phyloP scores from a whole-genome alignment of 2,888 invertebrate genomes.

The Andrena fulva region DNA sequence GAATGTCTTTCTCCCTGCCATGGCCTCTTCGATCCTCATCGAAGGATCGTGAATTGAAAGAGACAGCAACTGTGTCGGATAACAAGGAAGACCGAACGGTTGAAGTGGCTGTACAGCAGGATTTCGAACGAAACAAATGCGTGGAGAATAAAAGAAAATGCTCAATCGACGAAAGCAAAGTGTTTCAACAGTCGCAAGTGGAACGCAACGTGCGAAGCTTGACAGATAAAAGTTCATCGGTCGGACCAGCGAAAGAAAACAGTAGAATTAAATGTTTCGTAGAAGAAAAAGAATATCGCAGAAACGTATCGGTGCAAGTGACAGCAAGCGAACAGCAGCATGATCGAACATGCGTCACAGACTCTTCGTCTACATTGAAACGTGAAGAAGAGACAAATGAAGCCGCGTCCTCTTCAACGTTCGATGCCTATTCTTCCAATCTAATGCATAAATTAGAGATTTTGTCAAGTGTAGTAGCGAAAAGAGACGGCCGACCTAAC shows the following conservation, averaged over 20 bases:
- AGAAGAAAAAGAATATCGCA: background rate
- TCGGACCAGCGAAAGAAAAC: background rate
- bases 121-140: background rate
- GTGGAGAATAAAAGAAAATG: slow-evolving; percentile 9
- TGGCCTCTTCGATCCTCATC: slow-evolving; percentile 62
- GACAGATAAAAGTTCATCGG: background rate
- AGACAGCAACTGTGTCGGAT: background rate
- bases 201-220: background rate
- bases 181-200: background rate
- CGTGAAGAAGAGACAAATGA: background rate
- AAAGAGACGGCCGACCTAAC: slow-evolving; percentile 51
- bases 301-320: background rate
- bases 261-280: background rate
- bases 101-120: too few species aligned
- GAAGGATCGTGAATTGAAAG: slow-evolving; percentile 49
- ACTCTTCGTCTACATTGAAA: background rate
- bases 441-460: slow-evolving; percentile 73
- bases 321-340: background rate
- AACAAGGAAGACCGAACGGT: background rate
- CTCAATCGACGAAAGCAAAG: background rate
- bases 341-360: background rate
- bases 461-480: slow-evolving; percentile 66
- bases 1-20: slow-evolving; percentile 62
- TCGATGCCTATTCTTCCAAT: slow-evolving; percentile 67
- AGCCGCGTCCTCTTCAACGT: background rate